Evolutionary conservation across 2,888 invertebrate species (phyloP).

Genomic region (Clepsis dumicolana): DNA sequence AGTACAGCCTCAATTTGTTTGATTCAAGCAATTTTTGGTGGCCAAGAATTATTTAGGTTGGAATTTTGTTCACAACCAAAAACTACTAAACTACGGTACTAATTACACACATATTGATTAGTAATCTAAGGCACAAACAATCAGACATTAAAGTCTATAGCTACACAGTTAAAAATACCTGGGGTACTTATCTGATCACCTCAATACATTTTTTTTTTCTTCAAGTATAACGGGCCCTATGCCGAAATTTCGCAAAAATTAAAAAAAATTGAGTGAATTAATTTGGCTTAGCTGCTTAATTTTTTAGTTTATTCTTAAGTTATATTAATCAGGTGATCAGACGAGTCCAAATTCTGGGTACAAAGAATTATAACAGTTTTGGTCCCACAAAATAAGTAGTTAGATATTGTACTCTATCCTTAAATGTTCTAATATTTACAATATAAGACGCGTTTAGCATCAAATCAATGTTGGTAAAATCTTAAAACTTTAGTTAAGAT

Average conservation of each 20-base stretch:
- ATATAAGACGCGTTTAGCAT: background rate
- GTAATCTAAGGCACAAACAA: conserved; percentile 32
- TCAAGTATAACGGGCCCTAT: background rate
- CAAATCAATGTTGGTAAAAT: background rate
- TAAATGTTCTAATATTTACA: conserved; percentile 36
- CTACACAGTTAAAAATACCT: conserved; percentile 21
- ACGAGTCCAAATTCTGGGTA: background rate
- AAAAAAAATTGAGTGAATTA: too few species aligned
- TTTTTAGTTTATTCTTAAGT: background rate
- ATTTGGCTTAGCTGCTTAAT: too few species aligned
- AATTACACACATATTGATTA: conserved; percentile 20
- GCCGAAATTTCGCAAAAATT: background rate
- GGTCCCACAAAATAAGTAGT: conserved; percentile 35
- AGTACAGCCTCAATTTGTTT: too few species aligned
- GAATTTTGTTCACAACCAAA: background rate
- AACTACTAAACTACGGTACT: background rate
- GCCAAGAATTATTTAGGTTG: background rate
- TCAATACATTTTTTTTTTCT: background rate
- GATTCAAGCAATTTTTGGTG: background rate
- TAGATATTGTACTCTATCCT: conserved; percentile 28
- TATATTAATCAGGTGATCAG: conserved; percentile 17
- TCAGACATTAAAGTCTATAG: conserved; percentile 16
- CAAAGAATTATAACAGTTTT: conserved; percentile 28
- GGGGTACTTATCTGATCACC: conserved; percentile 10
- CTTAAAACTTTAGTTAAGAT: background rate